Evolutionary conservation across 2,797 vertebrate genomes (phyloP).

Genomic region (Halcyon chelicuti): DNA sequence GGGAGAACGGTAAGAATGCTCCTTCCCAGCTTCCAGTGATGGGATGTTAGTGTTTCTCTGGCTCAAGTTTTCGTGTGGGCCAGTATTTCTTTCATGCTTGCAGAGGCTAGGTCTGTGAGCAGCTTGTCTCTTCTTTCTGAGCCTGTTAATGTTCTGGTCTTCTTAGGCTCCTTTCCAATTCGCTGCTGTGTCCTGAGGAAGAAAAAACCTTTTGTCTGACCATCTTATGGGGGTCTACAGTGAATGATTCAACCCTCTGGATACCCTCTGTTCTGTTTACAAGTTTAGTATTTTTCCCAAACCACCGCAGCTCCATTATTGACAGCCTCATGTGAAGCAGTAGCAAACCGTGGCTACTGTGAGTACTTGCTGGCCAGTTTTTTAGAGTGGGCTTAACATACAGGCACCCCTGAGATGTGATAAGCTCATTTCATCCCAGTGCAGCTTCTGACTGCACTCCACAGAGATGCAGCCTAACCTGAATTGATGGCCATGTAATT

Average conservation of each 20-base stretch:
- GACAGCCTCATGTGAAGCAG: neutral
- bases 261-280: neutral
- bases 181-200: neutral
- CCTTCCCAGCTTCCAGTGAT: neutral
- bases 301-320: neutral
- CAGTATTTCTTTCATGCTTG: neutral
- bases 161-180: neutral
- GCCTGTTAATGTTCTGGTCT: neutral
- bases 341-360: neutral
- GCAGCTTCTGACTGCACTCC: neutral
- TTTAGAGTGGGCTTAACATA: neutral
- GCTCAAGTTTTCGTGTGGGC: neutral
- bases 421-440: neutral
- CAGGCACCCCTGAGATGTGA: accelerated
- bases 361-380: neutral
- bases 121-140: neutral
- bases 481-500: neutral
- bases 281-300: neutral
- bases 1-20: neutral
- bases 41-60: neutral
- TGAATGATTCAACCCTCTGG: neutral
- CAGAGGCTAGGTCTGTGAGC: neutral
- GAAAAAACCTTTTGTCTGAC: neutral
- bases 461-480: neutral
- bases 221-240: neutral